A percentile compares a stretch with the other conserved stretches of the same genome.
phyloP scores from a whole-genome alignment of 1,140 invertebrate genomes.

The Samia ricini region DNA sequence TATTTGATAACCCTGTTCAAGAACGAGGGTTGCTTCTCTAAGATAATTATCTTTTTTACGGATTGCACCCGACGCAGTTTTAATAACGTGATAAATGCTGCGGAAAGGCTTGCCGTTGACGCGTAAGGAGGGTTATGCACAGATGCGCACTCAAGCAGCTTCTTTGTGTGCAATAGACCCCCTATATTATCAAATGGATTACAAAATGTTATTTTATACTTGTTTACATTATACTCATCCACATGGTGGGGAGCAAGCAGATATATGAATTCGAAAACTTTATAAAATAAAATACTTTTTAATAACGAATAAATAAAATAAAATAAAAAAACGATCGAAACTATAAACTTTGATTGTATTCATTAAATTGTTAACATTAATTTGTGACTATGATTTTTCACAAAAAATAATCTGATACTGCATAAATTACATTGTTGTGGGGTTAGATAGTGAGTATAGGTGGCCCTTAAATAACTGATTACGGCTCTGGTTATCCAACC shows the following conservation, averaged over 20 bases:
- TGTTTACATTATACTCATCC: neutral
- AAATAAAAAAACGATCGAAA: no score
- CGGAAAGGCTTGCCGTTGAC: constrained; percentile 72
- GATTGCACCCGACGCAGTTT: constrained; percentile 59
- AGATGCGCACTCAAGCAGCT: constrained; percentile 1
- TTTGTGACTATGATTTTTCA: neutral
- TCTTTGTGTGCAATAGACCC: neutral
- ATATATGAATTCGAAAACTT: no score
- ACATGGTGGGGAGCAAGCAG: no score
- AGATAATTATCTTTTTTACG: constrained; percentile 78
- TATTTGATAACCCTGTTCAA: constrained; percentile 49
- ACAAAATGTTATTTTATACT: neutral
- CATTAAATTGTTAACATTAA: no score
- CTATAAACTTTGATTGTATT: no score
- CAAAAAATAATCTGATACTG: no score
- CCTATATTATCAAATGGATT: neutral
- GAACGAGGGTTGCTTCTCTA: constrained; percentile 63
- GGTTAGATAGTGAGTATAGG: no score
- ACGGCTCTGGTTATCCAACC: constrained; percentile 13
- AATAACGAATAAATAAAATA: no score
- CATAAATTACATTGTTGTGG: no score
- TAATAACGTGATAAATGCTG: constrained; percentile 75
- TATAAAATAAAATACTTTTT: no score
- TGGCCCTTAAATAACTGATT: neutral
- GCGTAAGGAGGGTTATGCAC: constrained; percentile 63